Conservation (phyloP, 2,797 vertebrate genomes). For the Chlorospingus flavigularis region DNA sequence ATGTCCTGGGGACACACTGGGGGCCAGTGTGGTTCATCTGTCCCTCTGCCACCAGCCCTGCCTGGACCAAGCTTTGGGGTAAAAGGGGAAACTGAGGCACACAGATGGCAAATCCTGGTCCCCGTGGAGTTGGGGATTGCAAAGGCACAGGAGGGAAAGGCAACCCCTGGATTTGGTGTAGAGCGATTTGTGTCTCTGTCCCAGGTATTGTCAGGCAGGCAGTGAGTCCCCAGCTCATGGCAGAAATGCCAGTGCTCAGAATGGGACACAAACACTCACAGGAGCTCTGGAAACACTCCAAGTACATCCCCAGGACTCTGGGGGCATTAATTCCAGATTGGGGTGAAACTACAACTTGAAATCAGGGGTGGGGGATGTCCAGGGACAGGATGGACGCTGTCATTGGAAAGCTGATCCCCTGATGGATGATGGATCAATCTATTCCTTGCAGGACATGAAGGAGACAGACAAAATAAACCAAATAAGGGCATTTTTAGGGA, state of each 20-base stretch:
- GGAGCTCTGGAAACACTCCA: not conserved
- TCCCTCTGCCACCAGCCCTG: not conserved
- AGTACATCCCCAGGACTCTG: not conserved
- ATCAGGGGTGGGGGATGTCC: not conserved
- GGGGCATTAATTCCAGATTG: rapidly evolving
- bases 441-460: not conserved
- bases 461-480: not conserved
- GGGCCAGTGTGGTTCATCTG: rapidly evolving
- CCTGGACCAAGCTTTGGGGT: not conserved
- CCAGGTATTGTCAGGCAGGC: not conserved
- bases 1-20: not conserved
- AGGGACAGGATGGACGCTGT: not conserved
- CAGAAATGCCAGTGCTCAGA: no score
- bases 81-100: not conserved
- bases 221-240: not conserved
- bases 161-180: not conserved
- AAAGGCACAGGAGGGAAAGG: not conserved
- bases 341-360: not conserved
- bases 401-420: not conserved
- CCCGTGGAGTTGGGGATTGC: not conserved
- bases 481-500: not conserved
- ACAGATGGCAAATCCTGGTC: not conserved
- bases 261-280: not conserved
- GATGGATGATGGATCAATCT: not conserved
- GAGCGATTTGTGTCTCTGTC: not conserved